These are phyloP conservation scores for Mylabris sibirica DNA, from an alignment of 2,888 invertebrate species.

Conservation along the genomic window DNA sequence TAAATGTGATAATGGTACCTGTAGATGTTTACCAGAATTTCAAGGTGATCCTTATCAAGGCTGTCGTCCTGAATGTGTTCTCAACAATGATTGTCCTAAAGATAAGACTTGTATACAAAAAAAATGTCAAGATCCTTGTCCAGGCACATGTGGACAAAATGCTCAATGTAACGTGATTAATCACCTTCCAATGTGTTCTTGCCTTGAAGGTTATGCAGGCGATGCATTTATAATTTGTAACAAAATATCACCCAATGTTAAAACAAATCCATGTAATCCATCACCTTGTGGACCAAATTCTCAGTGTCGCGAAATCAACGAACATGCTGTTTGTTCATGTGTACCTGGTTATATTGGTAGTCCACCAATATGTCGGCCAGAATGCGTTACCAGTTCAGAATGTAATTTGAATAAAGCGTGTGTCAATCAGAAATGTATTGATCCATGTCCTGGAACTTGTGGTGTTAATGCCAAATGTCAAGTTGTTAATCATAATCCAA, in stretches of 20 bases:
- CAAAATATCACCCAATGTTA: conserved; percentile 57
- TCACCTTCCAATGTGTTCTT: conserved; percentile 80
- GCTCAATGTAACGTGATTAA: conserved; percentile 77
- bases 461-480: conserved; percentile 65
- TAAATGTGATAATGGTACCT: conserved; percentile 70
- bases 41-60: conserved; percentile 75
- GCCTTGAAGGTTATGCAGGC: conserved; percentile 74
- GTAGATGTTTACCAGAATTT: conserved; percentile 73
- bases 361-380: conserved; percentile 77
- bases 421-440: conserved; percentile 64
- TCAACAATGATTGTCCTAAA: conserved; percentile 75
- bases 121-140: conserved; percentile 77
- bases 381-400: conserved; percentile 72
- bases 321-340: conserved; percentile 77
- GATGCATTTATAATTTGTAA: conserved; percentile 76
- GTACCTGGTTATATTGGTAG: conserved; percentile 71
- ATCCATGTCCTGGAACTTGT: conserved; percentile 68
- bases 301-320: conserved; percentile 71
- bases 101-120: conserved; percentile 75
- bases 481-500: conserved; percentile 68
- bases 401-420: conserved; percentile 63
- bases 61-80: conserved; percentile 76
- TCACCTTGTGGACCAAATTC: conserved; percentile 79
- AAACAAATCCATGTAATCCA: conserved; percentile 67
- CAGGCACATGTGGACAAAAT: conserved; percentile 77